Base-by-base conservation (phyloP, 2,797 vertebrate genomes). In the Aldrovandia affinis region DNA sequence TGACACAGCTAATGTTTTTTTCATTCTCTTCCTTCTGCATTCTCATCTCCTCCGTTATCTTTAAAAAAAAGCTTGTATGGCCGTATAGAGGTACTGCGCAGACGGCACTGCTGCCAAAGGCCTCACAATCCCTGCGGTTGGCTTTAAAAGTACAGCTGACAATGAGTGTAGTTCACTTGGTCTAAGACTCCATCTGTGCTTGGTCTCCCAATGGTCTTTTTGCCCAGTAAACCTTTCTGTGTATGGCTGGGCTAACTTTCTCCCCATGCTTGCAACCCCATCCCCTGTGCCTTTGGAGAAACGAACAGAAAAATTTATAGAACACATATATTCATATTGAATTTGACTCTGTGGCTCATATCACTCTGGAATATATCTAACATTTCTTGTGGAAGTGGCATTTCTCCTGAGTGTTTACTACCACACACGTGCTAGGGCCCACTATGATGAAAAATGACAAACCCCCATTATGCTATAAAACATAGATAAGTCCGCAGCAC, bases 151-250 rank as follows among this genome's bases (percentile, higher is more conserved):
- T 89, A 87, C 92, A 93, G 93, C 93, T 94, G 91, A 94, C 92
- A 88, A 87, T 50, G 83, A 93, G 85, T 88, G 87, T 87, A 84
- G 89, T 90, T 93, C 91, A 89, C 77, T 89, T 89, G 88, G 88
- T 89, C 92, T 85, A 81, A 80, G 82, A 85, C 91, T 92, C 92
- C 93, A 95, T 94, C 93, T 95, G 94, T 87, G 92, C 88, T 25
- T 30, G 42, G 55, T 36, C 25, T 81, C 85, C 87, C 85, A 55
- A 22, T 47, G 83, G 52, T 75, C 57, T 42, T 33, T 86, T 79
- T 75, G 61, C 86, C 85, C 59, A 75, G 86, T 83, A 86, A 88
- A 87, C 50, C 80, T 83, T 84, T 73, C 84, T 82, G 57, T 80
- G 63, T 39, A 59, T 8, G 63, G 81, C 78, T 83, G 83, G 68